phyloP scores from a whole-genome alignment of 2,797 vertebrate genomes.

The Distichodus sexfasciatus region DNA sequence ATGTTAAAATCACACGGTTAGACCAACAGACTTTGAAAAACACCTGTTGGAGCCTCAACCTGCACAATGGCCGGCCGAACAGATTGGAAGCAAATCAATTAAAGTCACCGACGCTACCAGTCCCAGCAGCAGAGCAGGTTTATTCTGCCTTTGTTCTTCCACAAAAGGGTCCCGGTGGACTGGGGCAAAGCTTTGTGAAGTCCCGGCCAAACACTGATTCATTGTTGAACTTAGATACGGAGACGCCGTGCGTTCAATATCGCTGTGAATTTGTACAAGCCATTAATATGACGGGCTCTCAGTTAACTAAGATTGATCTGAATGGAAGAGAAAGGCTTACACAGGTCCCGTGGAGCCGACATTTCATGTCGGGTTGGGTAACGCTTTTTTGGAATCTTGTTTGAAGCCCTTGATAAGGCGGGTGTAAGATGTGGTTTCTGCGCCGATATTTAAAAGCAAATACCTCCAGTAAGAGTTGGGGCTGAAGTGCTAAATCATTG shows the following conservation, averaged over 20 bases:
- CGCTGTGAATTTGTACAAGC: slow-evolving; percentile 70
- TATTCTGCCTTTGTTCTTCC: slow-evolving; percentile 80
- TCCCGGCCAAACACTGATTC: slow-evolving; percentile 86
- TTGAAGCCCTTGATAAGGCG: background rate
- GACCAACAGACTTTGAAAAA: background rate
- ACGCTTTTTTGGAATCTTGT: background rate
- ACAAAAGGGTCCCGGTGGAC: slow-evolving; percentile 85
- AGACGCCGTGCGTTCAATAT: slow-evolving; percentile 84
- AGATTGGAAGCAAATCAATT: slow-evolving; percentile 80
- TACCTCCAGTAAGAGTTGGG: background rate
- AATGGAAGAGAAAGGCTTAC: slow-evolving; percentile 57
- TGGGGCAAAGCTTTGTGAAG: slow-evolving; percentile 84
- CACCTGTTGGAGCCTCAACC: slow-evolving; percentile 71
- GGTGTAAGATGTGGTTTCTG: background rate
- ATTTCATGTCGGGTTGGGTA: slow-evolving; percentile 14
- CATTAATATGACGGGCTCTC: slow-evolving; percentile 70
- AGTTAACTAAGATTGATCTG: slow-evolving; percentile 79
- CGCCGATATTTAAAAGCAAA: background rate
- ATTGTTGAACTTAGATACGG: slow-evolving; percentile 89
- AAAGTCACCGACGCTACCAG: slow-evolving; percentile 78
- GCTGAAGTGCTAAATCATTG: background rate
- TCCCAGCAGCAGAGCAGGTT: slow-evolving; percentile 76
- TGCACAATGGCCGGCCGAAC: slow-evolving; percentile 79
- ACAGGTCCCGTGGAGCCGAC: background rate
- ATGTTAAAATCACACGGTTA: no score